Evolutionary conservation across 1,140 invertebrate genomes (phyloP), one percentile per base, ranked within the genome.

Genomic region (Pollicipes pollicipes): DNA sequence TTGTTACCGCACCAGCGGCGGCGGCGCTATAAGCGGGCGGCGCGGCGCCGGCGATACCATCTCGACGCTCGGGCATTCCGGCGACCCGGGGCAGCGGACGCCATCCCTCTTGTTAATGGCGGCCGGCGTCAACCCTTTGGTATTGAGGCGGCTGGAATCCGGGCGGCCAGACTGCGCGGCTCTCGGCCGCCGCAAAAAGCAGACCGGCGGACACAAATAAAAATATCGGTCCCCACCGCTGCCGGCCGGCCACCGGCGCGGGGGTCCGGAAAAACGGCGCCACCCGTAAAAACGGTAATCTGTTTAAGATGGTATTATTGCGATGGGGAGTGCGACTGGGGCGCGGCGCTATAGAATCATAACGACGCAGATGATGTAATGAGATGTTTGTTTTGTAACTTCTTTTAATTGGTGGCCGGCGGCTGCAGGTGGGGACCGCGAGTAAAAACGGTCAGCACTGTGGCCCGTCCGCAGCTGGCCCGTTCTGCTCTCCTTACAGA

Each of bases 231-330:
- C 64, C 27, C 27, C 64, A 66, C 27, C 64, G 6, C 6, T 29
- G 16, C 28, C 64, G 64, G 10, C 64, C n/a, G n/a, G n/a, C n/a
- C n/a, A n/a, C n/a, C n/a, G n/a, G n/a, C n/a, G n/a, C n/a, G 27
- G 28, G 24, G n/a, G 64, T 10, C 64, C 27, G 28, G 28, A 66
- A 66, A 21, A 66, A 29, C 28, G 8, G 64, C 1, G 17, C 64
- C 28, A 3, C n/a, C 27, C 1, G 64, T n/a, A 66, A 66, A 66
- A 66, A 66, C 64, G 64, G 10, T 66, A 66, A 66, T 66, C 28
- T 66, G 64, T 66, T 66, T 66, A 66, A 66, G 28, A 29, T 21
- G n/a, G 64, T 29, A 66, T 66, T 66, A 66, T 66, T 28, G 64
- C 64, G 27, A 4, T 27, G 64, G n/a, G n/a, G 17, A 66, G 28